Conservation (phyloP, 2,797 vertebrate species). For the Chloroceryle inda region DNA sequence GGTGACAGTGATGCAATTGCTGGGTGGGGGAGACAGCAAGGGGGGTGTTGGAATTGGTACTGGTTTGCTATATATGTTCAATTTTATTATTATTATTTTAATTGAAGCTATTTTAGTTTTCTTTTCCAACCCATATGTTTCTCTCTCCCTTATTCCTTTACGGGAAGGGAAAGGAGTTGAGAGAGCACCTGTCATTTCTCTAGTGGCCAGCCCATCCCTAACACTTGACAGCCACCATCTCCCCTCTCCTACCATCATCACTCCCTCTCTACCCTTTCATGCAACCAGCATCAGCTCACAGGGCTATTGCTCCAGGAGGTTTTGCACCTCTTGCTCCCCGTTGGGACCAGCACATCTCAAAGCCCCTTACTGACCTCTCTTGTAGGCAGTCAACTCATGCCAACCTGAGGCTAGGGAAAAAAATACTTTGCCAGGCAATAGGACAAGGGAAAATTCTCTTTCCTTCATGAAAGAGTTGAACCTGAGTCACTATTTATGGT, state of each 20-base stretch:
- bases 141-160: no score
- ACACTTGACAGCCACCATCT: neutral
- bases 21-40: no score
- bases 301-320: neutral
- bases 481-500: rapidly evolving
- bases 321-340: neutral
- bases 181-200: no score
- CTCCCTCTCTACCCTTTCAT: neutral
- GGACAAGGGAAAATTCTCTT: neutral
- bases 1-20: no score
- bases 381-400: neutral
- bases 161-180: no score
- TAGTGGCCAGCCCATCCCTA: no score
- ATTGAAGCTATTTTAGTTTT: no score
- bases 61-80: no score
- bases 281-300: neutral
- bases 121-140: no score
- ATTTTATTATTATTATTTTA: no score
- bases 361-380: neutral
- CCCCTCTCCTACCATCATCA: neutral
- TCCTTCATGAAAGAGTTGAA: neutral
- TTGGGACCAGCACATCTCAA: neutral
- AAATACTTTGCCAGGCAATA: neutral
- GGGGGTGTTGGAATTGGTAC: no score
- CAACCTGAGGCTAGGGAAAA: neutral